Evolutionary conservation across 2,113 vertebrate species (phyloP).

Genomic region (Lates calcarifer): DNA sequence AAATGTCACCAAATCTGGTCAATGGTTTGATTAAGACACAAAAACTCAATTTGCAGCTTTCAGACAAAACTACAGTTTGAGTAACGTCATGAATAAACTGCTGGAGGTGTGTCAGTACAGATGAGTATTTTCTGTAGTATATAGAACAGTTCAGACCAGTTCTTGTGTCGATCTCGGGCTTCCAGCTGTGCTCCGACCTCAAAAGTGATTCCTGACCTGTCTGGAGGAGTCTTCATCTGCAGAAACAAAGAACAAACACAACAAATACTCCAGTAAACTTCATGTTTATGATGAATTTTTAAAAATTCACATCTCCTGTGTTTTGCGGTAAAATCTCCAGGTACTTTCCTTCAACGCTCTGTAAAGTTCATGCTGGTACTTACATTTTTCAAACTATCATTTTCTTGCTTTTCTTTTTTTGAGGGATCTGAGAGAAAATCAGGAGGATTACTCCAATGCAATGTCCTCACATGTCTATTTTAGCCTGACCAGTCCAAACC

Average conservation of each 20-base stretch:
- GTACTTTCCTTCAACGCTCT: no score
- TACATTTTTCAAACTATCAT: background rate
- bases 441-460: no score
- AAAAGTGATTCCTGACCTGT: constrained; percentile 95
- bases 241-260: constrained; percentile 24
- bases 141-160: constrained; percentile 89
- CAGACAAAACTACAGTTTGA: background rate
- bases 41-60: background rate
- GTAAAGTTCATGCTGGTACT: no score
- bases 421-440: background rate
- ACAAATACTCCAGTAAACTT: background rate
- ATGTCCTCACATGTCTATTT: no score
- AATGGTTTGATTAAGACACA: background rate
- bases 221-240: constrained; percentile 96
- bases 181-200: constrained; percentile 97
- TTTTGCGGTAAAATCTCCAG: no score
- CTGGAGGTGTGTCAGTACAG: background rate
- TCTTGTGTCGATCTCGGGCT: constrained; percentile 96
- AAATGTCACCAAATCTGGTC: no score
- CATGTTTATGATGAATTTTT: background rate
- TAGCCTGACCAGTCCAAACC: no score
- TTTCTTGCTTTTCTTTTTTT: background rate
- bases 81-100: background rate
- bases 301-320: no score
- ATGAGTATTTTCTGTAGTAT: constrained; percentile 4